Percentiles rank a stretch among this genome's conserved stretches.
phyloP scores from a whole-genome alignment of 64 coral and sea anemone genomes.

The Trachythela sp. region DNA sequence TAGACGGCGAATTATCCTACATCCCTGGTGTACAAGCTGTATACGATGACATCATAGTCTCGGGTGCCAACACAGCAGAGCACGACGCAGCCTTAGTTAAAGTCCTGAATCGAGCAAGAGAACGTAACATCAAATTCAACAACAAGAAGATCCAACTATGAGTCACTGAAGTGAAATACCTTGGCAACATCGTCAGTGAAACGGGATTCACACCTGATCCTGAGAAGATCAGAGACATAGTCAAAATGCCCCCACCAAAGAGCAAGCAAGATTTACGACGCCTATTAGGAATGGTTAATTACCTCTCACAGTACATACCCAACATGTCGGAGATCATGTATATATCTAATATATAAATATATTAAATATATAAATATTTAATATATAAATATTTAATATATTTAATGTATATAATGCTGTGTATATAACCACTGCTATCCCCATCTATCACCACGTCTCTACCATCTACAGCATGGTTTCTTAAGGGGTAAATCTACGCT shows the following conservation, averaged over 20 bases:
- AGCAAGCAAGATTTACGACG: no score
- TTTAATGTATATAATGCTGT: no score
- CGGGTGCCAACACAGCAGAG: conserved; percentile 28
- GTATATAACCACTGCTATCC: no score
- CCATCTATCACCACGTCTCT: no score
- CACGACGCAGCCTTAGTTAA: conserved; percentile 27
- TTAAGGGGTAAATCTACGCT: no score
- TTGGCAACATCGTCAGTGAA: conserved; percentile 41
- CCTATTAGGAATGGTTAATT: conserved; percentile 52
- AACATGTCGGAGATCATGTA: conserved; percentile 46
- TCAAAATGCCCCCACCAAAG: conserved; percentile 30
- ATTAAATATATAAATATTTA: no score
- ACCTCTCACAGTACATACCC: conserved; percentile 40
- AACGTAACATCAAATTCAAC: conserved; percentile 53
- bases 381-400: no score
- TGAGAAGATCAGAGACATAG: conserved; percentile 38
- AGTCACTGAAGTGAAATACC: conserved; percentile 43
- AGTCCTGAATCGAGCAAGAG: conserved; percentile 37
- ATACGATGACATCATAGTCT: conserved; percentile 53
- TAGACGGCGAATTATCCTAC: conserved; percentile 47
- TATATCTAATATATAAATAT: no score
- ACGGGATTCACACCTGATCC: conserved; percentile 59
- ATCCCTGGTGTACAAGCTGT: conserved; percentile 42
- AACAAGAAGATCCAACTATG: conserved; percentile 47
- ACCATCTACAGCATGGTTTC: no score